Percentiles rank a stretch among this genome's conserved stretches.
These are phyloP conservation scores for Pemphigus obesinymphae DNA, from an alignment of 1,140 invertebrate species.

Conservation along the genomic window DNA sequence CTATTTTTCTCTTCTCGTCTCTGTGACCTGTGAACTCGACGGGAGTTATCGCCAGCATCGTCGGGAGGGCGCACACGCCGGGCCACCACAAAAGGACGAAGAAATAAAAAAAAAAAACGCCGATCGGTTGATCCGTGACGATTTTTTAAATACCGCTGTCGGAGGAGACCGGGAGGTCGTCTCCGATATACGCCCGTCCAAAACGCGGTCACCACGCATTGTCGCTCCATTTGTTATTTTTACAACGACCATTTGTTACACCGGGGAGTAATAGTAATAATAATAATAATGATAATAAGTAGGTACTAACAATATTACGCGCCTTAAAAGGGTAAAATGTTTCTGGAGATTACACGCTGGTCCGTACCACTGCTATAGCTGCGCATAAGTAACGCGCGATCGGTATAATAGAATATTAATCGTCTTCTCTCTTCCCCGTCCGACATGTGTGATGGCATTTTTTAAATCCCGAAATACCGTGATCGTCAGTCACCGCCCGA, in stretches of 20 bases:
- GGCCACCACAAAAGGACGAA: conserved; percentile 1
- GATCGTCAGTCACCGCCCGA: background rate
- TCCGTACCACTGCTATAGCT: background rate
- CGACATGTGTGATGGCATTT: background rate
- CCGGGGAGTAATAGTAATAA: too few species aligned
- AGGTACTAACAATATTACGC: background rate
- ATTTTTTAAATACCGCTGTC: conserved; percentile 7
- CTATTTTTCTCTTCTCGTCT: conserved; percentile 1
- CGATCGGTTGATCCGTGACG: conserved; percentile 27
- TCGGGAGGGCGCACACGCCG: background rate
- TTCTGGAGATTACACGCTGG: background rate
- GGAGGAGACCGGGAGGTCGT: too few species aligned
- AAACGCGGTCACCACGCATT: background rate
- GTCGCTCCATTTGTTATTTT: conserved; percentile 3
- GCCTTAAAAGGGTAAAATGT: background rate
- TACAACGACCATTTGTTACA: background rate
- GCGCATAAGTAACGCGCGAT: background rate
- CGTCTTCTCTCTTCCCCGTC: background rate
- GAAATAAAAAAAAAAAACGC: too few species aligned
- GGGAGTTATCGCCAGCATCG: background rate
- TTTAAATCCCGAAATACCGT: background rate
- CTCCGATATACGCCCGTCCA: background rate
- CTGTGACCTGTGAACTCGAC: conserved; percentile 9
- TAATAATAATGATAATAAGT: too few species aligned
- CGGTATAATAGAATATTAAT: background rate